These are phyloP conservation scores for Mirza zaza DNA, from an alignment of 2,113 vertebrate species.

Conservation along the genomic window DNA sequence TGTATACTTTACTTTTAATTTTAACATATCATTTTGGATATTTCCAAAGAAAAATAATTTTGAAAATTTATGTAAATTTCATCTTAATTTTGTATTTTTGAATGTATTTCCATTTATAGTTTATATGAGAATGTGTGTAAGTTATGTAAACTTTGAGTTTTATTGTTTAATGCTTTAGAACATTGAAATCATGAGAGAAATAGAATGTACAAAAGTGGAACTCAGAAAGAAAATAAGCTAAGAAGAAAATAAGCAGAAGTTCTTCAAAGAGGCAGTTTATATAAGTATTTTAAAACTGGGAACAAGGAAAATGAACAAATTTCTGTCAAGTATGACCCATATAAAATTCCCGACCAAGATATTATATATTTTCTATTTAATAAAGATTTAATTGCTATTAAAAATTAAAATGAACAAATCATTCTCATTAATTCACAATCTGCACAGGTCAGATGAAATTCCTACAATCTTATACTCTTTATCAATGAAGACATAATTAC, in stretches of 20 bases:
- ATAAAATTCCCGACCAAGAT: neutral
- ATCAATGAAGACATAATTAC: neutral
- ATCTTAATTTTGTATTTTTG: neutral
- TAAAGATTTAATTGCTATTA: neutral
- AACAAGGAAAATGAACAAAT: constrained; percentile 20
- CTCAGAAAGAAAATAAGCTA: neutral
- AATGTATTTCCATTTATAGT: neutral
- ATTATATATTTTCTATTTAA: neutral
- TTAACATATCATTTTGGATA: neutral
- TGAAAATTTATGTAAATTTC: neutral
- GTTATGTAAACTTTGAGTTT: neutral
- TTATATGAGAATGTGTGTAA: neutral
- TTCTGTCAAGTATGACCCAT: neutral
- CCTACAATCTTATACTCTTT: neutral
- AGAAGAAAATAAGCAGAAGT: neutral
- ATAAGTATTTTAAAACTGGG: neutral
- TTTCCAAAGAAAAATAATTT: neutral
- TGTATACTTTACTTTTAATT: neutral
- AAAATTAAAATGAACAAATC: neutral
- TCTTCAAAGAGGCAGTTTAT: neutral
- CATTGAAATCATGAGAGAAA: neutral
- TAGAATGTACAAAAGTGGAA: neutral
- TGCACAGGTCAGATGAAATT: neutral
- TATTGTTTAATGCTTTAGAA: neutral
- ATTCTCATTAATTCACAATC: constrained; percentile 4